phyloP scores from a whole-genome alignment of 37 sponge, comb jelly and placozoan genomes.

The Geodia barretti region DNA sequence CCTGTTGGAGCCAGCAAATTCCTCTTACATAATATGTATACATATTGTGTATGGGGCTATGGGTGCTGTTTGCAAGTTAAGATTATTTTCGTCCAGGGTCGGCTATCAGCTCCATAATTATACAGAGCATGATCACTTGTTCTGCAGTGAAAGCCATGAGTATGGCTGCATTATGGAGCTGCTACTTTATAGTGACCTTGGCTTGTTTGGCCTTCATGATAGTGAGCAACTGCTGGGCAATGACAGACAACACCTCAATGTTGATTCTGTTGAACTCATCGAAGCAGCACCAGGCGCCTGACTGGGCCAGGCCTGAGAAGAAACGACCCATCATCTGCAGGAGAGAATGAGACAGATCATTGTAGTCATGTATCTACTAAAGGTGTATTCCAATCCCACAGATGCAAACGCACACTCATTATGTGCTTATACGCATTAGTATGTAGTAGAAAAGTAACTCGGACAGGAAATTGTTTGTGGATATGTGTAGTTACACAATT shows the following conservation, averaged over 20 bases:
- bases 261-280: slow-evolving; percentile 99
- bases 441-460: too few relatives aligned
- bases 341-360: not conserved
- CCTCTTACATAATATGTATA: not conserved
- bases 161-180: not conserved
- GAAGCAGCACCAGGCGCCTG: slow-evolving; percentile 99
- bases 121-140: not conserved
- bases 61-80: too few relatives aligned
- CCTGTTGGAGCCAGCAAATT: slow-evolving; percentile 38
- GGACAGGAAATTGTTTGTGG: too few relatives aligned
- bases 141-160: slow-evolving; percentile 6
- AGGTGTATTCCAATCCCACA: not conserved
- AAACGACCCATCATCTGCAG: slow-evolving; percentile 97
- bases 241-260: slow-evolving; percentile 98
- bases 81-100: not conserved
- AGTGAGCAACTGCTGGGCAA: slow-evolving; percentile 97
- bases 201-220: slow-evolving; percentile 93
- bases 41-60: too few relatives aligned
- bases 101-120: not conserved
- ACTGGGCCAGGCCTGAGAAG: slow-evolving; percentile 99
- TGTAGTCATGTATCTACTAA: not conserved
- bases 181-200: slow-evolving; percentile 66
- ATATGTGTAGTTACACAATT: too few relatives aligned
- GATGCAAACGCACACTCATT: too few relatives aligned
- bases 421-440: too few relatives aligned